A percentile compares a stretch with the other conserved stretches of the same genome.
Conservation (phyloP, 1,140 invertebrate genomes). For the Zophobas atratus region DNA sequence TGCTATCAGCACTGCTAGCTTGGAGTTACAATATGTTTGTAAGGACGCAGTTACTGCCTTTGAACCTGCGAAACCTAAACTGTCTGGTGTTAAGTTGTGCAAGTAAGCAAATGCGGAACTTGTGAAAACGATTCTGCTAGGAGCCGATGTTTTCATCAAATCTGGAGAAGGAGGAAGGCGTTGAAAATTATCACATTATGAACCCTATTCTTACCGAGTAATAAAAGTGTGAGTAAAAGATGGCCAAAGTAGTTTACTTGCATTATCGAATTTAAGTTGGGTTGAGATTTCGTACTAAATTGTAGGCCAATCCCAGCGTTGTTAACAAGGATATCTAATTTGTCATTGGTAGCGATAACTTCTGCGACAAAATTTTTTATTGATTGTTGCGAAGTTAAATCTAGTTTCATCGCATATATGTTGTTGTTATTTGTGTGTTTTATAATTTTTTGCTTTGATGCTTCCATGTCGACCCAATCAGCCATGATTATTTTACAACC, state of each 20-base stretch:
- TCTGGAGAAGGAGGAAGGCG: slow-evolving; percentile 72
- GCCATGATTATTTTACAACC: slow-evolving; percentile 25
- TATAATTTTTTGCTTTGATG: too few species aligned
- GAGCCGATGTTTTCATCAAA: slow-evolving; percentile 70
- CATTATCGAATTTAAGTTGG: too few species aligned
- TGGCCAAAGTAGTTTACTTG: background rate
- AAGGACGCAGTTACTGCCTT: background rate
- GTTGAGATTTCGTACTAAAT: too few species aligned
- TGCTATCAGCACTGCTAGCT: slow-evolving; percentile 80
- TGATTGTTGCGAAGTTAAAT: too few species aligned
- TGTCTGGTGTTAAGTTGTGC: slow-evolving; percentile 72
- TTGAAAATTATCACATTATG: background rate
- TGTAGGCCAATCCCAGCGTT: too few species aligned
- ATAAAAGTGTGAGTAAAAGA: slow-evolving; percentile 17
- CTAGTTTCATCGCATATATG: too few species aligned
- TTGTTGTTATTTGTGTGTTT: too few species aligned
- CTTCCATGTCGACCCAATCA: background rate
- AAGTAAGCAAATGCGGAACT: slow-evolving; percentile 71
- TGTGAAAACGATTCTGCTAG: slow-evolving; percentile 75
- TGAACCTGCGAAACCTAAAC: background rate
- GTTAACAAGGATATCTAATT: too few species aligned
- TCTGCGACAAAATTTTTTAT: too few species aligned
- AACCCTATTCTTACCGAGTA: slow-evolving; percentile 5
- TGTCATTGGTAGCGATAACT: too few species aligned
- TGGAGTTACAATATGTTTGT: slow-evolving; percentile 75